These are phyloP conservation scores for Tenualosa thibaudeaui DNA, from an alignment of 2,797 vertebrate species.

Conservation along the genomic window DNA sequence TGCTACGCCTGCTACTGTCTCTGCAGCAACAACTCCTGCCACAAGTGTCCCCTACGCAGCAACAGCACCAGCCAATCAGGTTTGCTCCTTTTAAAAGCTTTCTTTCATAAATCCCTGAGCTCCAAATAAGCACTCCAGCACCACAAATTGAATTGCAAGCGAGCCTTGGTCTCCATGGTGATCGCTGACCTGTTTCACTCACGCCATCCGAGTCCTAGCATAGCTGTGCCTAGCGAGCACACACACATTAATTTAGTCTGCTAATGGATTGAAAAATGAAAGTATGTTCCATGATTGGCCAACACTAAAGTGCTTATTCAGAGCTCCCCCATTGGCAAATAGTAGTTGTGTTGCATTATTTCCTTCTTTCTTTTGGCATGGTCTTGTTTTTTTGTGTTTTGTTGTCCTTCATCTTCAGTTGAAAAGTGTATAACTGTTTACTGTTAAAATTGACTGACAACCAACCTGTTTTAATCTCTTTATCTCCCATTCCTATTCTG, in stretches of 20 bases:
- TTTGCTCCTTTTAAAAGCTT: conserved; percentile 99
- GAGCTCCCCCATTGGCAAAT: conserved; percentile 89
- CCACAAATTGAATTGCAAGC: conserved; percentile 18
- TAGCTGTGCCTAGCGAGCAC: conserved; percentile 18
- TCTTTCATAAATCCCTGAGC: conserved; percentile 94
- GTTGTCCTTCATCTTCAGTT: conserved; percentile 36
- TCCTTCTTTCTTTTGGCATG: conserved; percentile 61
- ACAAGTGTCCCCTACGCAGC: conserved; percentile 99
- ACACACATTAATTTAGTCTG: conserved; percentile 7
- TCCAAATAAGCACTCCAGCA: conserved; percentile 87
- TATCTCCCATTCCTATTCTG: neutral
- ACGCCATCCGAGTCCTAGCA: neutral
- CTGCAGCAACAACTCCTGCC: conserved; percentile 99
- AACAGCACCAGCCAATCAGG: conserved; percentile 99
- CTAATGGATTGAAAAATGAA: neutral
- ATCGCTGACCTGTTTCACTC: conserved; percentile 19
- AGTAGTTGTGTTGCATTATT: conserved; percentile 90
- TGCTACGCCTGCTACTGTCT: conserved; percentile 99
- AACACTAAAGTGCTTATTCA: conserved; percentile 83
- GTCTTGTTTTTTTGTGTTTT: conserved; percentile 12
- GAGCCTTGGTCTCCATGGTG: conserved; percentile 22
- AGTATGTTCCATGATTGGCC: neutral
- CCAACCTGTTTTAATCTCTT: neutral
- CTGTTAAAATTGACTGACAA: neutral
- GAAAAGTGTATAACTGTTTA: conserved; percentile 22